phyloP scores from a whole-genome alignment of 1,140 invertebrate genomes.

The Pseudachorutes palmiensis region DNA sequence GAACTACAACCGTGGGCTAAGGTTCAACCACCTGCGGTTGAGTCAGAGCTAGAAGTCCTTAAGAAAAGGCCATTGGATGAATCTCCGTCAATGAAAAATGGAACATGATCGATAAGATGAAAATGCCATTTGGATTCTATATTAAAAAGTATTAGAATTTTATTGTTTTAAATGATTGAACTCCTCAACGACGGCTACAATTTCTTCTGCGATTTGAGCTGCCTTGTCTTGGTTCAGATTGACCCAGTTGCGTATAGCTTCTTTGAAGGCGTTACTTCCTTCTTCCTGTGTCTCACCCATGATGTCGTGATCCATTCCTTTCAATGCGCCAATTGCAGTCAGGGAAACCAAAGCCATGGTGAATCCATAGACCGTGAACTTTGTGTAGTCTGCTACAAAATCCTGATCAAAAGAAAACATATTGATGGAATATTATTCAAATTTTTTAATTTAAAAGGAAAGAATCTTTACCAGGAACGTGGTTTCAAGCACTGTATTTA shows the following conservation, averaged over 20 bases:
- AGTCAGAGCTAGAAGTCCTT: not conserved
- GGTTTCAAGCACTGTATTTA: no score
- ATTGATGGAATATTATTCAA: no score
- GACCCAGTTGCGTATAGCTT: not conserved
- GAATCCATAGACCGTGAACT: not conserved
- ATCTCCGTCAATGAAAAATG: not conserved
- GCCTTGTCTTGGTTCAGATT: not conserved
- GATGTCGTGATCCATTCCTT: not conserved
- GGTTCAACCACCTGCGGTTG: not conserved
- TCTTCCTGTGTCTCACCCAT: not conserved
- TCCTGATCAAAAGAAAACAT: not conserved
- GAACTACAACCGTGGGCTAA: not conserved
- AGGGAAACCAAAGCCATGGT: not conserved
- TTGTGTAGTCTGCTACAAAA: not conserved
- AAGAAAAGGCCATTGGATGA: not conserved
- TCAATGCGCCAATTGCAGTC: not conserved
- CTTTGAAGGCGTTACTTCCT: not conserved
- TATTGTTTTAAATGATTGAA: not conserved
- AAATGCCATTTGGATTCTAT: not conserved
- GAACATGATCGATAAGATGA: not conserved
- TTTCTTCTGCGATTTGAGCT: not conserved
- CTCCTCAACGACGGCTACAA: not conserved
- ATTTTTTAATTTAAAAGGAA: no score
- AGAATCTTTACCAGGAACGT: no score
- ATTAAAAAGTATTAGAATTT: no score